Conservation (phyloP, 2,113 vertebrate species). For the Heliornis fulica region DNA sequence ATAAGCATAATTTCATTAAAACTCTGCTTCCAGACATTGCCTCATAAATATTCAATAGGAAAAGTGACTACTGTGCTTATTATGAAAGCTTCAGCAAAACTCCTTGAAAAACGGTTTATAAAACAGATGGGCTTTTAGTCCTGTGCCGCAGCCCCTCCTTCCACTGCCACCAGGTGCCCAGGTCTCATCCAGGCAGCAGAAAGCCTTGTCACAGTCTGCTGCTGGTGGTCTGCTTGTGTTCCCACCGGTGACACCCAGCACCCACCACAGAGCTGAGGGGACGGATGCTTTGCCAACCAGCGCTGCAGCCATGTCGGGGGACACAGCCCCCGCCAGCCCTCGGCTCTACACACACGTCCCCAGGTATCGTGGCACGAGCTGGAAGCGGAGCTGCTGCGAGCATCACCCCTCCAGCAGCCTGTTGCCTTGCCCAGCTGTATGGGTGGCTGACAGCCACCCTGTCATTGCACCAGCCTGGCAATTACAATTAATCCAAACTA, state of each 20-base stretch:
- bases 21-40: slow-evolving; percentile 12
- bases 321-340: neutral
- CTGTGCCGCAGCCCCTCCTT: neutral
- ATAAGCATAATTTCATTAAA: slow-evolving; percentile 30
- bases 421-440: too few species aligned
- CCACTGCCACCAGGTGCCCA: neutral
- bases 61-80: neutral
- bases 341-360: neutral
- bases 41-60: slow-evolving; percentile 28
- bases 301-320: rapidly evolving
- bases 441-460: neutral
- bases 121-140: neutral
- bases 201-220: neutral
- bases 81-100: neutral
- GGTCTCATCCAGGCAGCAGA: neutral
- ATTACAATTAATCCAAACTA: neutral
- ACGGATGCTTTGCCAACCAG: too few species aligned
- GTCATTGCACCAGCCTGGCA: neutral
- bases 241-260: neutral
- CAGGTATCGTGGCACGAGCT: neutral
- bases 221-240: neutral
- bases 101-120: neutral
- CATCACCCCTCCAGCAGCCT: neutral
- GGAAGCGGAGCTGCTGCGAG: neutral
- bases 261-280: too few species aligned